Evolutionary conservation across 2,888 invertebrate species (phyloP), one percentile per base, ranked within the genome.

Genomic region (Buathra laborator): DNA sequence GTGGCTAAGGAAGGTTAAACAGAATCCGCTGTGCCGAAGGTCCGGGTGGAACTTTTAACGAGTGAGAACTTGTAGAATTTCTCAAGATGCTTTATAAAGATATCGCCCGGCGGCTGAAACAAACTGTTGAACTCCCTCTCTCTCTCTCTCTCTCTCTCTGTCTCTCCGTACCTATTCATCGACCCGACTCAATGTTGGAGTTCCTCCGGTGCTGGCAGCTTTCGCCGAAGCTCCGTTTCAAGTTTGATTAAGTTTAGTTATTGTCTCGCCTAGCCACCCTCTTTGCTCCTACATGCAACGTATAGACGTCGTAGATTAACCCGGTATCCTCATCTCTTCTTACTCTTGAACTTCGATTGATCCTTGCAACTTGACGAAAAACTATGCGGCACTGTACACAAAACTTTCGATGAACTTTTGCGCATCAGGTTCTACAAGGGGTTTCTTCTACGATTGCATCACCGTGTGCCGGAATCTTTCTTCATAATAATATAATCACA

Each of bases 181-280:
- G 53, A 16, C 19, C 56, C 56, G 43, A 53, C 56, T 29, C 72
- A 14, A 72, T 44, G 19, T 56, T 56, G 19, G 43, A 44, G 56
- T 6, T 59, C 5, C n/a, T n/a, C 7, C 12, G 1, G 16, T 7
- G 32, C 37, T 37, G 37, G n/a, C 37, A 37, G 14, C n/a, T 37
- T 24, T 19, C 4, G 9, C 24, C 53, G 37, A 67, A 7, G 44
- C 51, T 76, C 66, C 71, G 37, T 84, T 80, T 66, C 48, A 84
- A 84, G 80, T 84, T 81, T 84, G 80, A 84, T 84, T 84, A 76
- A 84, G 76, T 80, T 81, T 66, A 71, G 80, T 71, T 81, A 77
- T 67, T 67, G 66, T 80, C 66, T 71, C 48, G 37, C 9, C 37
- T 43, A 24, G 19, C 56, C 16, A 48, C 59, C 68, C 10, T 37